Conservation (phyloP, 2,113 vertebrate genomes). For the Clarias magur region DNA sequence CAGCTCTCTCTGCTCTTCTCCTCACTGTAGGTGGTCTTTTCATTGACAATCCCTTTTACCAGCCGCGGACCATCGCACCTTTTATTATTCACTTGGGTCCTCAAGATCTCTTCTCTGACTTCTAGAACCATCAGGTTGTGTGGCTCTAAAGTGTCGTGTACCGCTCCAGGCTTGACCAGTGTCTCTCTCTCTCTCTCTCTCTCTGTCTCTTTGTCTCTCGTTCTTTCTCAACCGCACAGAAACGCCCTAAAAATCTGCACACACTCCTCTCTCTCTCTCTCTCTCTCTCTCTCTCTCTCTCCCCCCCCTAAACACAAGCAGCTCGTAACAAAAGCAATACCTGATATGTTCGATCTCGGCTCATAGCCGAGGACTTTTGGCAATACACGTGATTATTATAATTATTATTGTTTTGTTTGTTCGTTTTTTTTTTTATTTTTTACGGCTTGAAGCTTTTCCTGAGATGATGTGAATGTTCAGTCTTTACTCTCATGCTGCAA, state of each 20-base stretch:
- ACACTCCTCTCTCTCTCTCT: conserved; percentile 27
- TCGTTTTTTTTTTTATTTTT: conserved; percentile 18
- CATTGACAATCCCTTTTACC: conserved; percentile 99
- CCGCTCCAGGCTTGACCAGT: conserved; percentile 53
- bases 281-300: no score
- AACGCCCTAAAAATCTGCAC: conserved; percentile 48
- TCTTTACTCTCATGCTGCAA: conserved; percentile 73
- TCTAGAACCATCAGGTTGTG: conserved; percentile 91
- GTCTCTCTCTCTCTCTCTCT: conserved; percentile 40
- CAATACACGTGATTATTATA: conserved; percentile 70
- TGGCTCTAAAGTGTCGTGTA: conserved; percentile 74
- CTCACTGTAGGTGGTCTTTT: conserved; percentile 96
- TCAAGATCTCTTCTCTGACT: conserved; percentile 99
- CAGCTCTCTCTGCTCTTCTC: conserved; percentile 86
- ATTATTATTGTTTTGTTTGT: conserved; percentile 55
- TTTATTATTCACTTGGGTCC: conserved; percentile 99
- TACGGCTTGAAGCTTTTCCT: conserved; percentile 68
- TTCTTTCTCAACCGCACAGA: conserved; percentile 53
- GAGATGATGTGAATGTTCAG: conserved; percentile 77
- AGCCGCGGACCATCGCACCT: conserved; percentile 95
- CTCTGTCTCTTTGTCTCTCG: neutral
- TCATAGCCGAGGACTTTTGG: conserved; percentile 58
- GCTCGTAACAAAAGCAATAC: conserved; percentile 72
- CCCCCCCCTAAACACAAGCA: conserved; percentile 30
- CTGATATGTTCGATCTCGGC: conserved; percentile 57